Conservation (phyloP, 2,113 vertebrate species). For the Cynopterus brachyotis region DNA sequence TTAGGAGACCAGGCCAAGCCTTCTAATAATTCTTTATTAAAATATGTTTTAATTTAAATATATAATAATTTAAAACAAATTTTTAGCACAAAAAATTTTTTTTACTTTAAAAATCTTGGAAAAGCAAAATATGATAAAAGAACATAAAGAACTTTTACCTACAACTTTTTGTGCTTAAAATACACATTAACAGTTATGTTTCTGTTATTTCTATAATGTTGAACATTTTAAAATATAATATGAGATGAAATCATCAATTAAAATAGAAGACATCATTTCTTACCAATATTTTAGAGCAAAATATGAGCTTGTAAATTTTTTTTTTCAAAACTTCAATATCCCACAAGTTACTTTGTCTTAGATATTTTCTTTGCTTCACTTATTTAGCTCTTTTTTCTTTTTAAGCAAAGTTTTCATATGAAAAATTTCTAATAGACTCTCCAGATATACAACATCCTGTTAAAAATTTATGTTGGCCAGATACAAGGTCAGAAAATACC, state of each 20-base stretch:
- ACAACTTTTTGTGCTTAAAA: conserved; percentile 59
- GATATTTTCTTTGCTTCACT: conserved; percentile 72
- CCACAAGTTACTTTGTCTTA: conserved; percentile 73
- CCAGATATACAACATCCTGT: conserved; percentile 83
- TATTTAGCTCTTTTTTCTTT: conserved; percentile 37
- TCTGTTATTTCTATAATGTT: conserved; percentile 54
- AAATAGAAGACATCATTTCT: conserved; percentile 69
- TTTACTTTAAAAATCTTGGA: background rate
- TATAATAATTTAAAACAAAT: background rate
- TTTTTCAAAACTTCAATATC: conserved; percentile 69
- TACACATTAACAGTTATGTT: conserved; percentile 58
- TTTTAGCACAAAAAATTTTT: background rate
- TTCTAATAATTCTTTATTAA: background rate
- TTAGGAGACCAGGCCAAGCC: background rate
- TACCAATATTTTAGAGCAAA: conserved; percentile 79
- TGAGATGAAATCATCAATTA: conserved; percentile 72
- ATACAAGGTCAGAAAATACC: conserved; percentile 88
- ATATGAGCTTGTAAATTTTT: conserved; percentile 60
- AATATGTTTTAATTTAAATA: background rate
- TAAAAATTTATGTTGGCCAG: conserved; percentile 86
- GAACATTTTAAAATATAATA: conserved; percentile 67
- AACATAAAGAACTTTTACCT: background rate
- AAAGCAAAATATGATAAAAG: background rate
- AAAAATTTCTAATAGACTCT: conserved; percentile 81
- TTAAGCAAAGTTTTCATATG: conserved; percentile 74